These are phyloP conservation scores for Holothuria leucospilota DNA, from an alignment of 53 echinoderm and acorn worm species.

Conservation along the genomic window DNA sequence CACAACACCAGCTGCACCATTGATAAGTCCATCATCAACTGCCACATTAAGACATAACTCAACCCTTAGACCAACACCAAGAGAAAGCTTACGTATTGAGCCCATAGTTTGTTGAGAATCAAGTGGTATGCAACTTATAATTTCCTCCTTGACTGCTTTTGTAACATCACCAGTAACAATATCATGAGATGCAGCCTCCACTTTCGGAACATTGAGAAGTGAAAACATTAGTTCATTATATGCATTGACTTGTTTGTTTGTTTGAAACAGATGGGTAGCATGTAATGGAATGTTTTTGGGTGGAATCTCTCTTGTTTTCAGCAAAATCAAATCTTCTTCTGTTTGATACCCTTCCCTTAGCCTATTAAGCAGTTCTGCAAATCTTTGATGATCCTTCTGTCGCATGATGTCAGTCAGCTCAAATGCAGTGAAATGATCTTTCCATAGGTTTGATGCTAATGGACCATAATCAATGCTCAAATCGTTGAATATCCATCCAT, in stretches of 20 bases:
- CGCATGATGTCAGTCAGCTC: constrained; percentile 66
- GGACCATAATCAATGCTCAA: constrained; percentile 33
- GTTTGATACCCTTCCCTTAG: constrained; percentile 42
- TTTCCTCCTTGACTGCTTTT: not conserved
- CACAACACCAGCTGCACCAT: too few relatives aligned
- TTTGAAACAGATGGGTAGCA: not conserved
- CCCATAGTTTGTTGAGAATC: constrained; percentile 22
- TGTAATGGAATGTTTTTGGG: too few relatives aligned
- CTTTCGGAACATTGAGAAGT: not conserved
- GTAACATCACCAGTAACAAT: constrained; percentile 11
- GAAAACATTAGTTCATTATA: too few relatives aligned
- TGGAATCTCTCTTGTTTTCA: too few relatives aligned
- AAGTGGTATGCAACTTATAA: not conserved
- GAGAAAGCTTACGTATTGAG: not conserved
- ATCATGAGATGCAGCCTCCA: not conserved
- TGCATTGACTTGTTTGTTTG: not conserved
- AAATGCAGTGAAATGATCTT: constrained; percentile 48
- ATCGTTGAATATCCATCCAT: constrained; percentile 55
- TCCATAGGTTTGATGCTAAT: constrained; percentile 62
- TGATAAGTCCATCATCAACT: constrained; percentile 51
- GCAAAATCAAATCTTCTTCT: not conserved
- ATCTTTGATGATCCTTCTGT: constrained; percentile 63
- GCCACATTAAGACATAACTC: constrained; percentile 22
- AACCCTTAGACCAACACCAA: constrained; percentile 12
- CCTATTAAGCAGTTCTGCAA: constrained; percentile 25